These are phyloP conservation scores for Tor tambroides DNA, from an alignment of 2,113 vertebrate genomes.

Conservation along the genomic window DNA sequence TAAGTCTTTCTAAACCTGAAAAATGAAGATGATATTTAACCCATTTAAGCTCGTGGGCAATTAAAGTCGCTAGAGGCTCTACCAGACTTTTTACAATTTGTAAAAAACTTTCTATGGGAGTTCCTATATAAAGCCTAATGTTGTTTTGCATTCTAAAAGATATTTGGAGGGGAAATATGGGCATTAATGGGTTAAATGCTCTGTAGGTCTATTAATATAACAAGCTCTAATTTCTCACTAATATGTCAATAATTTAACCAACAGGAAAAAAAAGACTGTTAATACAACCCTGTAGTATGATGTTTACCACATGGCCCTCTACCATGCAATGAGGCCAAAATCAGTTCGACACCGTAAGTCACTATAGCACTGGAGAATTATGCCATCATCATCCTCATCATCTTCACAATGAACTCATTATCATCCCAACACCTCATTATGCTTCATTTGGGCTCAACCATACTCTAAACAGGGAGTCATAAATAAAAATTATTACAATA, in stretches of 20 bases:
- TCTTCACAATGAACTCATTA: slow-evolving; percentile 46
- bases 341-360: slow-evolving; percentile 21
- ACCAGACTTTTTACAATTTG: neutral
- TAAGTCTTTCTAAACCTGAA: slow-evolving; percentile 47
- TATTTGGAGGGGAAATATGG: neutral
- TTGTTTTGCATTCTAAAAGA: neutral
- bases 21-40: slow-evolving; percentile 50
- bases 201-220: slow-evolving; percentile 7
- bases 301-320: slow-evolving; percentile 5
- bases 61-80: neutral
- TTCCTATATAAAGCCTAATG: neutral
- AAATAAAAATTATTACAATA: slow-evolving; percentile 36
- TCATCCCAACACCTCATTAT: slow-evolving; percentile 47
- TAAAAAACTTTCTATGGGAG: neutral
- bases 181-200: slow-evolving; percentile 10
- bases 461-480: neutral
- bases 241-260: slow-evolving; percentile 40
- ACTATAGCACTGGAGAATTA: slow-evolving; percentile 22
- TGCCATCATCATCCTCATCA: slow-evolving; percentile 28
- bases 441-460: slow-evolving; percentile 28
- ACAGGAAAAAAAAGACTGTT: neutral
- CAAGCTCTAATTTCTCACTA: slow-evolving; percentile 2
- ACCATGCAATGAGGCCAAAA: slow-evolving; percentile 22
- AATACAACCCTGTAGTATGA: neutral
- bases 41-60: neutral